Evolutionary conservation across 1,140 invertebrate species (phyloP).

Genomic region (Leptonema lineaticorne): DNA sequence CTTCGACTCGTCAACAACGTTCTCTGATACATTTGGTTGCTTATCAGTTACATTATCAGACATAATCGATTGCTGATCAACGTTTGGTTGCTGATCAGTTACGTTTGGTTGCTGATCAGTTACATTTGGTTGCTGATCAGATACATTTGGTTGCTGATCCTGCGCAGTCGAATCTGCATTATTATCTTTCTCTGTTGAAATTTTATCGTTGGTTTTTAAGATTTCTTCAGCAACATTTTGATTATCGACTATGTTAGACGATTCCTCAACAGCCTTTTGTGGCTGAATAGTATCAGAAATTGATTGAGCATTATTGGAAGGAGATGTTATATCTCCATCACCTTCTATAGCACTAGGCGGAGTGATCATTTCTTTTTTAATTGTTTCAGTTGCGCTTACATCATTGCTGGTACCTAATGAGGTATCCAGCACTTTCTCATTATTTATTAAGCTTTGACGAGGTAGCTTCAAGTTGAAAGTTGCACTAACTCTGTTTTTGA

Average conservation of each 20-base stretch:
- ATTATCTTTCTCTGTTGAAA: no score
- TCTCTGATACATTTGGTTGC: no score
- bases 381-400: no score
- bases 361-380: slow-evolving; percentile 36
- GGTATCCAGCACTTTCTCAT: slow-evolving; percentile 43
- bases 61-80: no score
- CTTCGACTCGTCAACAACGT: neutral
- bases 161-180: no score
- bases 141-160: no score
- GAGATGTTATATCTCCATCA: slow-evolving; percentile 15
- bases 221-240: neutral
- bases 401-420: neutral
- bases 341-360: slow-evolving; percentile 50
- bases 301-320: slow-evolving; percentile 2
- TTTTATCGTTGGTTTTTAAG: no score
- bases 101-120: no score
- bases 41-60: no score
- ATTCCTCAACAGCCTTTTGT: neutral
- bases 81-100: no score
- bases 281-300: slow-evolving; percentile 2
- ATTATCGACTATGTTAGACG: neutral
- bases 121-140: no score
- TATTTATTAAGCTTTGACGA: slow-evolving; percentile 44
- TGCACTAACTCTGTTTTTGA: slow-evolving; percentile 53
- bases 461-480: slow-evolving; percentile 52